A percentile compares a stretch with the other conserved stretches of the same genome.
Evolutionary conservation across 2,888 invertebrate species (phyloP).

Genomic region (Epirrhoe alternata): DNA sequence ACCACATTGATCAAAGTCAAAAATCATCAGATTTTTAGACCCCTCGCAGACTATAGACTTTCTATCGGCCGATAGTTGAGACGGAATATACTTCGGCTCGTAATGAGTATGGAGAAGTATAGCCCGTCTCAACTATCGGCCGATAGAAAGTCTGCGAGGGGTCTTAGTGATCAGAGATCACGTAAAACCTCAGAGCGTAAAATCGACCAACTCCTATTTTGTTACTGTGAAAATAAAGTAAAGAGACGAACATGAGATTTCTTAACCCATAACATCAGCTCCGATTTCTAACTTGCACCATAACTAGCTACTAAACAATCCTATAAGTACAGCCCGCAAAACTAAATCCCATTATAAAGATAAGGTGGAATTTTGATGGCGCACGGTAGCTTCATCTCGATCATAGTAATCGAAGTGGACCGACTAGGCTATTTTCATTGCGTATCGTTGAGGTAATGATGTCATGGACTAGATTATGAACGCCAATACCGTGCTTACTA

Average conservation of each 20-base stretch:
- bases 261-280: background rate
- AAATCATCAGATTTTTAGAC: too few relatives aligned
- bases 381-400: conserved; percentile 64
- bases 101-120: too few relatives aligned
- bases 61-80: too few relatives aligned
- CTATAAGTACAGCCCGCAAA: conserved; percentile 32
- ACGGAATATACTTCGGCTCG: too few relatives aligned
- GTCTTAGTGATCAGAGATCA: too few relatives aligned
- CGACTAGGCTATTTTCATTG: conserved; percentile 63
- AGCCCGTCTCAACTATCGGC: too few relatives aligned
- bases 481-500: background rate
- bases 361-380: conserved; percentile 52
- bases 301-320: conserved; percentile 8
- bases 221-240: too few relatives aligned
- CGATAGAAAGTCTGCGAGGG: too few relatives aligned
- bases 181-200: too few relatives aligned
- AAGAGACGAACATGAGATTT: background rate
- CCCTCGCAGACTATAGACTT: too few relatives aligned
- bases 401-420: conserved; percentile 68
- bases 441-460: conserved; percentile 19
- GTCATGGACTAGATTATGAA: conserved; percentile 18
- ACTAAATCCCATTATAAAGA: conserved; percentile 42
- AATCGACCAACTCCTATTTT: too few relatives aligned
- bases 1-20: too few relatives aligned
- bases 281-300: background rate